Conservation (phyloP, 2,888 invertebrate genomes). For the Biston stratarius region DNA sequence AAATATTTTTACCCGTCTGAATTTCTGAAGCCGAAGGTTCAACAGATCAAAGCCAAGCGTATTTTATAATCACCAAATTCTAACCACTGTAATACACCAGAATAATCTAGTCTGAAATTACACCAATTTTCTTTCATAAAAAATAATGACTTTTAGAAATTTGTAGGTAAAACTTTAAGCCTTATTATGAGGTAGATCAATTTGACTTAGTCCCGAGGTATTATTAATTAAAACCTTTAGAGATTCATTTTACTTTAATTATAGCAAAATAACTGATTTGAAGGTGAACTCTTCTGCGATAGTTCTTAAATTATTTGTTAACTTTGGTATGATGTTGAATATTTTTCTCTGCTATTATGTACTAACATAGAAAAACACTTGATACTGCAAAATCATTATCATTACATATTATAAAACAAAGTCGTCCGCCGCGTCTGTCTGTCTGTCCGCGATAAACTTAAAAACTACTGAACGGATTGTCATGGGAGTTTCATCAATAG, state of each 20-base stretch:
- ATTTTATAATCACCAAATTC: not conserved
- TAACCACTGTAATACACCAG: not conserved
- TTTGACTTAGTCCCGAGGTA: conserved; percentile 3
- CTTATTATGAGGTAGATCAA: conserved; percentile 10
- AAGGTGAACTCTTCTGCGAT: not conserved
- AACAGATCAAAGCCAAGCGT: not conserved
- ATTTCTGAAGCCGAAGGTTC: not conserved
- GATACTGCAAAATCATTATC: too few species aligned
- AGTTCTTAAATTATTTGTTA: not conserved
- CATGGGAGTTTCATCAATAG: too few species aligned
- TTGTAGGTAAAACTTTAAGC: not conserved
- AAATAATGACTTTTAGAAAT: conserved; percentile 7
- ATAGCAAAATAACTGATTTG: not conserved
- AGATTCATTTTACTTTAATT: conserved; percentile 11
- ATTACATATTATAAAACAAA: too few species aligned
- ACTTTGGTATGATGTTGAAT: not conserved
- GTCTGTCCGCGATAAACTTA: too few species aligned
- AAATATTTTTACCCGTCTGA: too few species aligned
- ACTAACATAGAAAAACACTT: too few species aligned
- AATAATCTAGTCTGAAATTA: conserved; percentile 5
- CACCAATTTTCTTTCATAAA: conserved; percentile 16
- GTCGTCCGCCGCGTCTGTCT: too few species aligned
- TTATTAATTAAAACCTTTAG: not conserved
- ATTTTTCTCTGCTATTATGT: too few species aligned
- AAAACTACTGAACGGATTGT: too few species aligned